Conservation (phyloP, 1,140 invertebrate species). For the Cepaea nemoralis region DNA sequence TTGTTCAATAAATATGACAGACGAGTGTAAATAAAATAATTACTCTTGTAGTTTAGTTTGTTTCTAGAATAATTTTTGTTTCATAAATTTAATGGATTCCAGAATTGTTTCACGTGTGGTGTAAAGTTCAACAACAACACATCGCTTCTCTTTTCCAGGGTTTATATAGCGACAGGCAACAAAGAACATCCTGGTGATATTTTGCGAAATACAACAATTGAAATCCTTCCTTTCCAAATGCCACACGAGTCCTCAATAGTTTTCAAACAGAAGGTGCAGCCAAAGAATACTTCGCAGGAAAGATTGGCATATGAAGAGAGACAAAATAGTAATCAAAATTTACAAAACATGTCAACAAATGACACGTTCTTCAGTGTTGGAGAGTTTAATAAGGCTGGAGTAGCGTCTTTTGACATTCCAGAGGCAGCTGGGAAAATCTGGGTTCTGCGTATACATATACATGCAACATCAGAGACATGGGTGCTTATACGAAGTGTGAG, state of each 20-base stretch:
- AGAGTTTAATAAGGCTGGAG: background rate
- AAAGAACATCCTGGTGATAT: constrained; percentile 11
- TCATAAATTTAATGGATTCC: no score
- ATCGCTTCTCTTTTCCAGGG: background rate
- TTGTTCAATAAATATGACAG: no score
- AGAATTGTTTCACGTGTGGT: no score
- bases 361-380: constrained; percentile 16
- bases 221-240: background rate
- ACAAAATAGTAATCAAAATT: background rate
- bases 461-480: background rate
- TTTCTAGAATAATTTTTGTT: no score
- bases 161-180: constrained; percentile 10
- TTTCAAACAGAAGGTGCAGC: background rate
- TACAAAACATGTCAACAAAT: background rate
- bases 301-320: background rate
- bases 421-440: background rate
- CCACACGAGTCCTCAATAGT: background rate
- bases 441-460: constrained; percentile 1
- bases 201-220: background rate
- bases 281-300: background rate
- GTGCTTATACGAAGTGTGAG: constrained; percentile 13
- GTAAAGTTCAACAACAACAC: background rate
- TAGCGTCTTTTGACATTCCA: background rate
- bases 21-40: no score
- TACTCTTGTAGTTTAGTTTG: no score